phyloP scores from a whole-genome alignment of 2,113 vertebrate genomes.

The Myotis davidii region DNA sequence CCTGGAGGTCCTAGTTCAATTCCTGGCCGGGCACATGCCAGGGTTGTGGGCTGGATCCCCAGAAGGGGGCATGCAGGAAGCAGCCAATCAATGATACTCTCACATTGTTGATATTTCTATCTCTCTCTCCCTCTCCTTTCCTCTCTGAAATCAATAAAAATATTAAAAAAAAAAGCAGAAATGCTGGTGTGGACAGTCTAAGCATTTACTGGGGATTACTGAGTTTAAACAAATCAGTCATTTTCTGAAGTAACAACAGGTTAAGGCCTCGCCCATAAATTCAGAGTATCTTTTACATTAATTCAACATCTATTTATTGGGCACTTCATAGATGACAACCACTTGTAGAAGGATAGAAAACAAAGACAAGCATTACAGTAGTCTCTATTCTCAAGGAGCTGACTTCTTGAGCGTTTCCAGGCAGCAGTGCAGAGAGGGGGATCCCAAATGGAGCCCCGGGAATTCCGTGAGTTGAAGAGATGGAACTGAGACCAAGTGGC shows the following conservation, averaged over 20 bases:
- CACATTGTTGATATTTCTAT: no score
- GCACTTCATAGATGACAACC: not conserved
- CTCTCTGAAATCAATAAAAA: no score
- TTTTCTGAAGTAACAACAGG: not conserved
- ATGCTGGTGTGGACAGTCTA: not conserved
- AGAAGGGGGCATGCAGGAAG: no score
- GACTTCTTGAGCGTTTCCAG: not conserved
- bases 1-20: no score
- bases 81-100: no score
- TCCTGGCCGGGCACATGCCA: no score
- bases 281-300: not conserved
- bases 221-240: not conserved
- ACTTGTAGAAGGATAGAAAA: not conserved
- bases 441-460: not conserved
- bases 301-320: not conserved
- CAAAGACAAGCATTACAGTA: not conserved
- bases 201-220: not conserved
- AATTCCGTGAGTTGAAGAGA: not conserved
- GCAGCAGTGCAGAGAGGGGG: not conserved
- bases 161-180: not conserved
- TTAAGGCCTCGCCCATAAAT: not conserved
- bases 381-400: not conserved
- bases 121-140: no score
- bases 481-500: not conserved
- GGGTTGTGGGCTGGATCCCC: no score